Conservation (phyloP, 37 sponge, comb jelly and placozoan genomes). For the Ianthella basta region DNA sequence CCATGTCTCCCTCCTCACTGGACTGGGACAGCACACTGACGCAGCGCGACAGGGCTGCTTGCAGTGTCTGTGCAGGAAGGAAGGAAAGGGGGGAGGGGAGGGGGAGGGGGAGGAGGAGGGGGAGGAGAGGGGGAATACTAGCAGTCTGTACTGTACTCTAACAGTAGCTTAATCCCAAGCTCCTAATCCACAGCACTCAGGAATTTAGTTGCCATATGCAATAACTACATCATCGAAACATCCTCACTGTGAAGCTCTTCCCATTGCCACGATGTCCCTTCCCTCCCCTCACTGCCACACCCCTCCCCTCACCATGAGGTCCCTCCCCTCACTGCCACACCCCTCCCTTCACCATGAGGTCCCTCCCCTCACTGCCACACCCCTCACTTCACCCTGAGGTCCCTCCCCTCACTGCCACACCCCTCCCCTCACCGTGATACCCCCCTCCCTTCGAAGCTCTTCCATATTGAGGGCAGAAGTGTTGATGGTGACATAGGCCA, state of each 20-base stretch:
- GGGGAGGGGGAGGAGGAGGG: too few species aligned
- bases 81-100: too few species aligned
- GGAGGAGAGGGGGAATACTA: too few species aligned
- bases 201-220: too few species aligned
- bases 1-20: conserved; percentile 74
- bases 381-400: too few species aligned
- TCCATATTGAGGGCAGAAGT: conserved; percentile 94
- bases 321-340: background rate
- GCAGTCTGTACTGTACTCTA: too few species aligned
- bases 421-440: conserved; percentile 63
- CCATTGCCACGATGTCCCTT: too few species aligned
- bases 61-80: conserved; percentile 56
- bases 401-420: too few species aligned
- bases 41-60: conserved; percentile 83
- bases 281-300: background rate
- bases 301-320: background rate
- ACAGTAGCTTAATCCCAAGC: too few species aligned
- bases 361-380: background rate
- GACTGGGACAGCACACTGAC: conserved; percentile 80
- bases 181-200: too few species aligned
- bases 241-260: too few species aligned
- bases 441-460: conserved; percentile 93
- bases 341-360: background rate
- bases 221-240: too few species aligned
- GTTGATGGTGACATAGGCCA: conserved; percentile 94